These are phyloP conservation scores for Trichopoda pennipes DNA, from an alignment of 2,888 invertebrate genomes.

Conservation along the genomic window DNA sequence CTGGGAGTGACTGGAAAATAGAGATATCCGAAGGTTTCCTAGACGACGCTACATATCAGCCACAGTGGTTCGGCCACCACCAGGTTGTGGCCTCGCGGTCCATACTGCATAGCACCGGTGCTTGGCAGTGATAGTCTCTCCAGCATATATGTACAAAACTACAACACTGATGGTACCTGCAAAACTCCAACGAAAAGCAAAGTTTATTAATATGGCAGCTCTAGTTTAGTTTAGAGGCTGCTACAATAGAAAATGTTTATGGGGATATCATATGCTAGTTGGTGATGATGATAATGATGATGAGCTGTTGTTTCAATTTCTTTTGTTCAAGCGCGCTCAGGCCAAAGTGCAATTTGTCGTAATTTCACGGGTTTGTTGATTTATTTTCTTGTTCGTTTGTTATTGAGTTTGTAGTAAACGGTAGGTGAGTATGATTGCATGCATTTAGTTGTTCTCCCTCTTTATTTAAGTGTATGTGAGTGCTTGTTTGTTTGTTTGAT, in stretches of 20 bases:
- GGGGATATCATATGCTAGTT: background rate
- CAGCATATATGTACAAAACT: too few relatives aligned
- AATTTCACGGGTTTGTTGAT: conserved; percentile 68
- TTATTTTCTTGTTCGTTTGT: conserved; percentile 65
- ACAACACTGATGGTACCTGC: too few relatives aligned
- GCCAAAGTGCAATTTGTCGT: conserved; percentile 70
- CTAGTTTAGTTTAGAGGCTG: too few relatives aligned
- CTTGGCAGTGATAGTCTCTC: too few relatives aligned
- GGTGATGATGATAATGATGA: conserved; percentile 11
- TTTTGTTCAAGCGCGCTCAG: conserved; percentile 65
- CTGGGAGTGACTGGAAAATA: too few relatives aligned
- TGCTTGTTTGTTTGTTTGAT: conserved; percentile 4
- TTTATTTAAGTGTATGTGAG: background rate
- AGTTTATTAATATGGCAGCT: too few relatives aligned
- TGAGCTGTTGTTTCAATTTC: conserved; percentile 47
- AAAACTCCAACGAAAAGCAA: too few relatives aligned
- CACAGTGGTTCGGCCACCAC: too few relatives aligned
- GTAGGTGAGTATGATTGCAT: conserved; percentile 9
- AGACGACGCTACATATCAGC: too few relatives aligned
- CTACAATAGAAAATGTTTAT: background rate
- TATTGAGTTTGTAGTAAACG: conserved; percentile 54
- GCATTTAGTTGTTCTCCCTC: conserved; percentile 11
- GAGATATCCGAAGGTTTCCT: too few relatives aligned
- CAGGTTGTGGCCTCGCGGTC: too few relatives aligned
- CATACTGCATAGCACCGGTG: too few relatives aligned